Conservation (phyloP, 1,140 invertebrate species). For the Tenebrio molitor region DNA sequence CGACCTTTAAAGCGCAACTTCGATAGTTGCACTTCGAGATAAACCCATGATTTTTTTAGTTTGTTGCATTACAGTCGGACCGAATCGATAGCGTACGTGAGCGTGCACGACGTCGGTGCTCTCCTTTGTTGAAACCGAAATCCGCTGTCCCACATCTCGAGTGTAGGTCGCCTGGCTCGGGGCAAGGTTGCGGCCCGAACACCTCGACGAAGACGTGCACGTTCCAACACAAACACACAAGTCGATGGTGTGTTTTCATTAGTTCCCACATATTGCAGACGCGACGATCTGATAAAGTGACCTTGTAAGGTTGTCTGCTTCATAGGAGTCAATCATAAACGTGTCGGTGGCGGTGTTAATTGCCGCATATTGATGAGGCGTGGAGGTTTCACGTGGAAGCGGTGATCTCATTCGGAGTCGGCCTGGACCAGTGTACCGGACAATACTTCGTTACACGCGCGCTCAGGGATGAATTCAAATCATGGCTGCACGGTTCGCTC, state of each 20-base stretch:
- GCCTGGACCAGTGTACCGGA: neutral
- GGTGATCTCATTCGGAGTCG: neutral
- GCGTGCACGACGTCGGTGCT: neutral
- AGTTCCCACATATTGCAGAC: slow-evolving; percentile 29
- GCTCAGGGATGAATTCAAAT: neutral
- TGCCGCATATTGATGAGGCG: neutral
- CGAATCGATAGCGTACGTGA: no score
- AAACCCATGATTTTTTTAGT: no score
- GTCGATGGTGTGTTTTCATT: slow-evolving; percentile 1
- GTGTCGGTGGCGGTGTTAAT: slow-evolving; percentile 19
- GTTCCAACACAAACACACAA: slow-evolving; percentile 3
- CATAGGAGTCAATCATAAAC: slow-evolving; percentile 26
- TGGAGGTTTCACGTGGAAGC: neutral
- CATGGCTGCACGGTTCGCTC: no score
- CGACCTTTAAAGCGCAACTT: no score
- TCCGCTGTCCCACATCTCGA: neutral
- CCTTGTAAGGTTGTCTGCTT: slow-evolving; percentile 18
- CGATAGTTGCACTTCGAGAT: no score
- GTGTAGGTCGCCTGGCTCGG: slow-evolving; percentile 30
- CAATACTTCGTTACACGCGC: neutral
- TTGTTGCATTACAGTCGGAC: no score
- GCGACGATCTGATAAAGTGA: slow-evolving; percentile 4
- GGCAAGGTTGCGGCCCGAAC: slow-evolving; percentile 29
- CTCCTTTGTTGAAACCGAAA: neutral
- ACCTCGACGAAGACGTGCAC: slow-evolving; percentile 3